phyloP scores from a whole-genome alignment of 1,140 invertebrate species.

The Coelopa frigida region DNA sequence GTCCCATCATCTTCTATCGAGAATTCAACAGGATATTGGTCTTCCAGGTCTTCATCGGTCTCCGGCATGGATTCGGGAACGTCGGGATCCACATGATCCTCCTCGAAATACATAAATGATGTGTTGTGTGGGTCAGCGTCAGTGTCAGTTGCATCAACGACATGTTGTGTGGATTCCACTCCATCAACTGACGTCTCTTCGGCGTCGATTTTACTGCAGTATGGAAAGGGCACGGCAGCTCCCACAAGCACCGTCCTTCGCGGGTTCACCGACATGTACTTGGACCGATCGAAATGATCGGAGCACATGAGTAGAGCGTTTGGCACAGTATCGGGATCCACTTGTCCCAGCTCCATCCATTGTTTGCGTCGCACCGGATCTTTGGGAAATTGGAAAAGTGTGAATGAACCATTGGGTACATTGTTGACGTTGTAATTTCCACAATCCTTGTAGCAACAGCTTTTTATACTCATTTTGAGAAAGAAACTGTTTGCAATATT shows the following conservation, averaged over 20 bases:
- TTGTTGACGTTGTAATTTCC: conserved; percentile 19
- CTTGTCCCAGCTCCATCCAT: conserved; percentile 24
- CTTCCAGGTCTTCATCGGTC: no score
- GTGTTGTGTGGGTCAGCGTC: no score
- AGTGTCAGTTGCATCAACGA: no score
- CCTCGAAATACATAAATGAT: no score
- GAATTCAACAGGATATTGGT: no score
- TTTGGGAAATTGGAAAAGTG: conserved; percentile 32
- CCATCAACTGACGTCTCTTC: no score
- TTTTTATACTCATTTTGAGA: conserved; percentile 13
- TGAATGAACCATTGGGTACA: conserved; percentile 7
- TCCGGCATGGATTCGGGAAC: no score
- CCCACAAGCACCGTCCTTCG: conserved; percentile 24
- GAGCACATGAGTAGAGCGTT: conserved; percentile 27
- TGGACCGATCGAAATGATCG: conserved; percentile 31
- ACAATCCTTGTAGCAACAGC: conserved; percentile 32
- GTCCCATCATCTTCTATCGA: no score
- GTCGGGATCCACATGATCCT: no score
- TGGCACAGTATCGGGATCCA: conserved; percentile 18
- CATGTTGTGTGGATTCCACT: no score
- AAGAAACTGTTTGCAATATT: not conserved
- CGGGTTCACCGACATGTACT: conserved; percentile 21
- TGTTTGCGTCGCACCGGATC: conserved; percentile 18
- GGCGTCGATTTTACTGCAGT: conserved; percentile 1
- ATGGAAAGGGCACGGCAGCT: conserved; percentile 26